Evolutionary conservation across 2,888 invertebrate species (phyloP), one percentile per base, ranked within the genome.

Genomic region (Lordiphosa andalusiaca): DNA sequence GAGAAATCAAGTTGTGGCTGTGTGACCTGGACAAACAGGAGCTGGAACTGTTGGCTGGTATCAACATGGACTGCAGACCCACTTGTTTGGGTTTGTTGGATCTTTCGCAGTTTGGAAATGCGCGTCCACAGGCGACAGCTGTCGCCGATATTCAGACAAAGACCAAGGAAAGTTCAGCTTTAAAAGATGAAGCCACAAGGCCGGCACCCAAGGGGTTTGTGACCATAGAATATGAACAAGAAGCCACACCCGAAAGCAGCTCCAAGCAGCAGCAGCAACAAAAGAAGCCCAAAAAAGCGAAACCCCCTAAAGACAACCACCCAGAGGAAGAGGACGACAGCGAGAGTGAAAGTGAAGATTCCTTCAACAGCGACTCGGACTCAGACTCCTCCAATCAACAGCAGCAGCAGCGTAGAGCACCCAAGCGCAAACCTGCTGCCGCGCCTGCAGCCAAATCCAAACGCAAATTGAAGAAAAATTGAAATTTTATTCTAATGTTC

Each of bases 1-100:
- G 97, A 0, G 93, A 93, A 84, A 90, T 96, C 44, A 95, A 94
- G 89, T 89, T 95, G 0, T 96, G 95, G 95, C 90, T 87, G 0
- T 63, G 86, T 74, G 4, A 72, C 10, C 6, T 55, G 1, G 48
- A 49, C 0, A 25, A 57, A 2, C 66, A 54, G 73, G 53, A 87
- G 73, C 76, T 93, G 80, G 80, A 88, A 76, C 91, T 93, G 87
- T 87, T 93, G 66, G 77, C 83, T 37, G 91, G 90, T 54, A 89
- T 91, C n/a, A 92, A 92, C 86, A 92, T 93, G 46, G 92, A 92
- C 4, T 94, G 94, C 85, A 91, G 96, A 78, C 92, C 95, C 10
- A 95, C 95, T 12, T 95, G 95, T 84, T 87, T 95, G 49, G 90
- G 92, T 53, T 88, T 95, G 30, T 90, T 93, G 68, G 91, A 90